Conservation (phyloP, 2,888 invertebrate genomes). For the Bedellia somnulentella region DNA sequence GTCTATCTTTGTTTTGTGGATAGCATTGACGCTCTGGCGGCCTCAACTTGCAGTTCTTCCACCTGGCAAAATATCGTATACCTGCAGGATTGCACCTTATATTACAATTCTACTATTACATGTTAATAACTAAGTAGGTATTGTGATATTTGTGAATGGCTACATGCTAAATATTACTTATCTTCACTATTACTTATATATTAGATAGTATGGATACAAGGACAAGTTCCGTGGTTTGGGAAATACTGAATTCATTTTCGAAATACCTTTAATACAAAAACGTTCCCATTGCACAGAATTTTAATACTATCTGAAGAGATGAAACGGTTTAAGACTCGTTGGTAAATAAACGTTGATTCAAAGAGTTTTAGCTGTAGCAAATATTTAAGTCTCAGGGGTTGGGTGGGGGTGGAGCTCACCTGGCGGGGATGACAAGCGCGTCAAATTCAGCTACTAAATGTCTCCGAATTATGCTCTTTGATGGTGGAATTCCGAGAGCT, state of each 20-base stretch:
- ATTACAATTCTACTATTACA: slow-evolving; percentile 58
- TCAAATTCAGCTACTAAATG: slow-evolving; percentile 91
- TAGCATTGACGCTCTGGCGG: slow-evolving; percentile 68
- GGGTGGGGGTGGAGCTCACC: slow-evolving; percentile 53
- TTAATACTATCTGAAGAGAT: no score
- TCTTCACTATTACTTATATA: neutral
- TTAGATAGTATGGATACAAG: no score
- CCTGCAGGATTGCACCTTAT: slow-evolving; percentile 64
- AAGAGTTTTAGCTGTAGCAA: slow-evolving; percentile 15
- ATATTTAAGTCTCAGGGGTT: slow-evolving; percentile 21
- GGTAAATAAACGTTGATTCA: slow-evolving; percentile 3
- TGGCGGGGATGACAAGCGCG: slow-evolving; percentile 87
- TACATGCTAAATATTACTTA: no score
- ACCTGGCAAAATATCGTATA: slow-evolving; percentile 84
- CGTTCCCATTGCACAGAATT: no score
- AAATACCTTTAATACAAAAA: no score
- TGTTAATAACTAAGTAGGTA: no score
- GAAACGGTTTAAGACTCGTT: slow-evolving; percentile 5
- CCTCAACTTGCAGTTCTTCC: slow-evolving; percentile 81
- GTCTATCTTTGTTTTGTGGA: slow-evolving; percentile 64
- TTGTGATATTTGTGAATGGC: no score
- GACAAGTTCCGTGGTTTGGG: no score
- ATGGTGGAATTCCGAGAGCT: slow-evolving; percentile 87
- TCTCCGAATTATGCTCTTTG: slow-evolving; percentile 89
- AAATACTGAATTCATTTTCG: no score